These are phyloP conservation scores for Clarias gariepinus DNA, from an alignment of 2,113 vertebrate genomes.

Conservation along the genomic window DNA sequence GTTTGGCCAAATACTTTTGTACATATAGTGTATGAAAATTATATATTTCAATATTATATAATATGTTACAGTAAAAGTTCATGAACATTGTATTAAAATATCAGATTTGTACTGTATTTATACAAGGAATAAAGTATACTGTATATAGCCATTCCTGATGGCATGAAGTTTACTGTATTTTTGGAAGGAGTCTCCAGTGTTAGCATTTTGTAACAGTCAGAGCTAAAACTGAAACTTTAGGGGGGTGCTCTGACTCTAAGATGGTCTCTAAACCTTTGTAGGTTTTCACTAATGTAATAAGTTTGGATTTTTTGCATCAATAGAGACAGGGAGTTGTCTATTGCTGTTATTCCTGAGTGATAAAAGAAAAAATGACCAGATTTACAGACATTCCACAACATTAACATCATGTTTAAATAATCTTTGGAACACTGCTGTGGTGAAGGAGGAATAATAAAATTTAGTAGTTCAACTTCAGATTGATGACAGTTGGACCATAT, in stretches of 20 bases:
- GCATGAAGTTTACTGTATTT: not conserved
- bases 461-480: not conserved
- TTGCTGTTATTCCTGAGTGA: not conserved
- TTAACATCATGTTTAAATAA: not conserved
- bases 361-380: not conserved
- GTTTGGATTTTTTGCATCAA: not conserved
- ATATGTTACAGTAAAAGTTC: too few relatives aligned
- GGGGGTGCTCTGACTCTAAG: not conserved
- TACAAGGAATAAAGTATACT: not conserved
- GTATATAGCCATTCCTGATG: not conserved
- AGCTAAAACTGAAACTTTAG: not conserved
- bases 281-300: not conserved
- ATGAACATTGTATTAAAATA: not conserved
- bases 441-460: not conserved
- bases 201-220: not conserved
- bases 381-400: not conserved
- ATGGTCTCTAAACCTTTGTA: not conserved
- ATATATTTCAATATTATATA: too few relatives aligned
- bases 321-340: not conserved
- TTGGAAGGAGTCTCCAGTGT: not conserved
- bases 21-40: too few relatives aligned
- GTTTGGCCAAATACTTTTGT: too few relatives aligned
- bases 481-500: not conserved
- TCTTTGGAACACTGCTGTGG: not conserved
- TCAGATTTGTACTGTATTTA: not conserved